These are phyloP conservation scores for Caretta caretta DNA, from an alignment of 2,113 vertebrate species.

Conservation along the genomic window DNA sequence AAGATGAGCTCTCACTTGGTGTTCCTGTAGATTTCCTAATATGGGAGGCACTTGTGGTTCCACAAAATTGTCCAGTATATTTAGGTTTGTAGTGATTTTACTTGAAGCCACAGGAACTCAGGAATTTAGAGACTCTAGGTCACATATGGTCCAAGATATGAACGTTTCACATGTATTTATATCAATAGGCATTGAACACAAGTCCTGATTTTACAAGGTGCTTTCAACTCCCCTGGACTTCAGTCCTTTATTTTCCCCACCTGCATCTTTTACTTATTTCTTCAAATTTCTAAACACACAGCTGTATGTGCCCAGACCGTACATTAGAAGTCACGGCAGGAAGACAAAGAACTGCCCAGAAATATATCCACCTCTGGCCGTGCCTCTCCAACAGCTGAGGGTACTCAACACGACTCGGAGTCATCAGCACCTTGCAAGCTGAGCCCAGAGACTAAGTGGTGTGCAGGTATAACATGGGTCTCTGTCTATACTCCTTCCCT, in stretches of 20 bases:
- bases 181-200: fast-evolving
- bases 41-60: not conserved
- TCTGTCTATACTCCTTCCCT: not conserved
- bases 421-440: not conserved
- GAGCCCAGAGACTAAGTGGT: no score
- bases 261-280: not conserved
- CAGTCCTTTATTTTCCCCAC: not conserved
- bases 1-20: not conserved
- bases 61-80: not conserved
- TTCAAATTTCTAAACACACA: not conserved
- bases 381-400: not conserved
- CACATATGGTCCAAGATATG: not conserved
- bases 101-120: not conserved
- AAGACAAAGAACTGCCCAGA: not conserved
- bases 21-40: not conserved
- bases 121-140: not conserved
- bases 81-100: not conserved
- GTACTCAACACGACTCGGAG: not conserved
- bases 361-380: not conserved
- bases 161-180: fast-evolving
- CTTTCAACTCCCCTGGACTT: not conserved
- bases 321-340: fast-evolving
- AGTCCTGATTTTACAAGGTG: not conserved
- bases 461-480: fast-evolving
- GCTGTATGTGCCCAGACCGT: fast-evolving